Conservation (phyloP, 2,113 vertebrate genomes). For the Strix aluco region DNA sequence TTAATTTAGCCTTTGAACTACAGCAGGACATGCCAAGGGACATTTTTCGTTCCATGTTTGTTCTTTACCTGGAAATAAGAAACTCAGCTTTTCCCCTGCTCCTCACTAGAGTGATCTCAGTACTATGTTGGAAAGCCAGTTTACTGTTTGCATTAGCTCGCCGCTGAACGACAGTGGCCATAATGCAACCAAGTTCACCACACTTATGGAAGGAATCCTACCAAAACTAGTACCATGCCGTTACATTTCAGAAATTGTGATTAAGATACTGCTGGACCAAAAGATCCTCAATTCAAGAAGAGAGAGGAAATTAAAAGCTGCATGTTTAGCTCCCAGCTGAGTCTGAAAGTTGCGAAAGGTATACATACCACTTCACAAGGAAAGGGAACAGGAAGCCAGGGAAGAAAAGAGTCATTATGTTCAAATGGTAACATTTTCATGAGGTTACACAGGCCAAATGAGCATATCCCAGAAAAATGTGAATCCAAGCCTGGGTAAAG, state of each 20-base stretch:
- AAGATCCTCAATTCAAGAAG: background rate
- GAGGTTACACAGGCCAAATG: conserved; percentile 50
- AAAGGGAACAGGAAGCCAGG: conserved; percentile 58
- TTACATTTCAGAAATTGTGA: background rate
- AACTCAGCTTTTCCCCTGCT: background rate
- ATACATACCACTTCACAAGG: conserved; percentile 55
- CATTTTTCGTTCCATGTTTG: background rate
- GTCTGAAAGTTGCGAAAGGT: conserved; percentile 48
- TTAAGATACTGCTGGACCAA: background rate
- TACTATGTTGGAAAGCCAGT: background rate
- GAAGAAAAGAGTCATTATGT: conserved; percentile 55
- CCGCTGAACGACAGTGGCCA: background rate
- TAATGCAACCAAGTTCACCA: background rate
- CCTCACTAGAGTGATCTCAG: background rate
- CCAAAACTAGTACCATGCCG: background rate
- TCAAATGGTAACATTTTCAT: conserved; percentile 43
- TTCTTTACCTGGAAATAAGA: background rate
- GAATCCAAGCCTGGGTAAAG: conserved; percentile 4
- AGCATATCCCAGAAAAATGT: conserved; percentile 53
- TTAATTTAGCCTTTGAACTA: background rate
- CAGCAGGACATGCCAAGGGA: background rate
- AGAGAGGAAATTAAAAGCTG: conserved; percentile 53
- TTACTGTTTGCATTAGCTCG: background rate
- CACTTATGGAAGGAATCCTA: background rate
- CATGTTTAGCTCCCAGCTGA: conserved; percentile 29